These are phyloP conservation scores for Bradypodion ventrale DNA, from an alignment of 2,797 vertebrate genomes.

Conservation along the genomic window DNA sequence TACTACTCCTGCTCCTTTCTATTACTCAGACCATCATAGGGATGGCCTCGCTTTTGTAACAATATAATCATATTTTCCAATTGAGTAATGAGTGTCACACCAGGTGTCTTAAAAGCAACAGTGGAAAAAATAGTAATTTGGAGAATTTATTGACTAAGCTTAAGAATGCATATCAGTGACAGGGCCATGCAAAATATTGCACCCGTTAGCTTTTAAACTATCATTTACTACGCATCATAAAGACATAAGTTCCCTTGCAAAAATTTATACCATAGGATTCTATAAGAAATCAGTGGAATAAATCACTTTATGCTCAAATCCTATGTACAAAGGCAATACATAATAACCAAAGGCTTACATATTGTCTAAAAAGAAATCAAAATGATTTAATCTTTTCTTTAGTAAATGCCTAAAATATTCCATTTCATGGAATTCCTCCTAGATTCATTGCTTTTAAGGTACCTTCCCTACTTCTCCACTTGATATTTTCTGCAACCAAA, in stretches of 20 bases:
- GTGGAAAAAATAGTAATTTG: neutral
- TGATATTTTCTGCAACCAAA: neutral
- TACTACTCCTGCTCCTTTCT: neutral
- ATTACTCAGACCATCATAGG: neutral
- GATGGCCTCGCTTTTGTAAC: neutral
- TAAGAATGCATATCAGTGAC: conserved; percentile 12
- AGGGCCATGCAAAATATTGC: conserved; percentile 47
- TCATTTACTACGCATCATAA: conserved; percentile 70
- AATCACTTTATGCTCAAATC: conserved; percentile 69
- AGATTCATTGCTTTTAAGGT: neutral
- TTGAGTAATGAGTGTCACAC: neutral
- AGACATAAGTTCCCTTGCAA: conserved; percentile 62
- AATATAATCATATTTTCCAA: neutral
- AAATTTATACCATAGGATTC: conserved; percentile 66
- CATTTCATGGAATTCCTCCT: conserved; percentile 2
- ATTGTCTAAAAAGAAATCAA: conserved; percentile 54
- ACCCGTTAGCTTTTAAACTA: conserved; percentile 64
- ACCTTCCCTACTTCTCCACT: neutral
- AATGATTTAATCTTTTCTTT: conserved; percentile 50
- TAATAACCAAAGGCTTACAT: conserved; percentile 48
- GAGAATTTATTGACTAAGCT: neutral
- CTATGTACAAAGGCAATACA: conserved; percentile 54
- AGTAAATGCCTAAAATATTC: conserved; percentile 11
- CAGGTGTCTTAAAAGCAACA: conserved; percentile 3
- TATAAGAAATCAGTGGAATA: conserved; percentile 68